Evolutionary conservation across 2,888 invertebrate species (phyloP).

Genomic region (Sericinus montela): DNA sequence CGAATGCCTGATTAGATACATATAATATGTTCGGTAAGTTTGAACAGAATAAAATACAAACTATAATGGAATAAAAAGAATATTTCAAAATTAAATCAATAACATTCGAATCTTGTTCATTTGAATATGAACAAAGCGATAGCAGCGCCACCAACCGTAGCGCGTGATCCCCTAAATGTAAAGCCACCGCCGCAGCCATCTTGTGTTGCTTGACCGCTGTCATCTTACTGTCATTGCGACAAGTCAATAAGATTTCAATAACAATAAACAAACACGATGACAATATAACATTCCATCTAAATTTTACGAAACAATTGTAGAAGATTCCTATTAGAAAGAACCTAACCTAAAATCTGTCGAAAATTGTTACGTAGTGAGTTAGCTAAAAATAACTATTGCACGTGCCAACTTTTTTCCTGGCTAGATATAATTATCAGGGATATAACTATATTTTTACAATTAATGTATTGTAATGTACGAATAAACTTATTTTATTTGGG

Average conservation of each 20-base stretch:
- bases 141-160: constrained; percentile 50
- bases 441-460: background rate
- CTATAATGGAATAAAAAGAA: no score
- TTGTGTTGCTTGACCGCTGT: constrained; percentile 60
- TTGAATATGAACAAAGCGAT: constrained; percentile 38
- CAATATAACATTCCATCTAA: constrained; percentile 5
- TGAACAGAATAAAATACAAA: no score
- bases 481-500: background rate
- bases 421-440: background rate
- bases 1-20: no score
- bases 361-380: constrained; percentile 17
- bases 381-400: constrained; percentile 68
- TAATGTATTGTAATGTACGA: background rate
- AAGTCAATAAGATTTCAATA: constrained; percentile 60
- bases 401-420: constrained; percentile 45
- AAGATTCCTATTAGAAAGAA: no score
- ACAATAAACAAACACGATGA: constrained; percentile 56
- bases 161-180: constrained; percentile 52
- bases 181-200: constrained; percentile 46
- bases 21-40: no score
- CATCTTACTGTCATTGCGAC: constrained; percentile 71
- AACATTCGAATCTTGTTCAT: constrained; percentile 3
- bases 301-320: no score
- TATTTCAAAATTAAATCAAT: background rate
- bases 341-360: background rate